Conservation (phyloP, 2,888 invertebrate genomes). For the Carcina quercana region DNA sequence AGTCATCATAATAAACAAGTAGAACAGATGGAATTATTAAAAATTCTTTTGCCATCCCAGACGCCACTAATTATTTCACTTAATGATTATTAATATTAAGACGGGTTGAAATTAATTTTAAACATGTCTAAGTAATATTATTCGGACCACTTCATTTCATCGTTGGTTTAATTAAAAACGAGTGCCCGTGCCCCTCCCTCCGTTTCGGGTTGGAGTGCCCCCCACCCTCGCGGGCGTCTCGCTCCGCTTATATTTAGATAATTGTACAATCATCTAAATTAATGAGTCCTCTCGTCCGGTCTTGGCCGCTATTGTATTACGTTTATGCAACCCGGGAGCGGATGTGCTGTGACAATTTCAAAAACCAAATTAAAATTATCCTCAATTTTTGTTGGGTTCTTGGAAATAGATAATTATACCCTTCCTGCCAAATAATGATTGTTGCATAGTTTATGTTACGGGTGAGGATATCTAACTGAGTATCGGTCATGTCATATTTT, state of each 20-base stretch:
- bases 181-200: slow-evolving; percentile 69
- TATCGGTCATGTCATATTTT: too few species aligned
- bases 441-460: too few species aligned
- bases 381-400: slow-evolving; percentile 18
- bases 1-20: too few species aligned
- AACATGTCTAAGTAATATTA: slow-evolving; percentile 74
- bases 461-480: too few species aligned
- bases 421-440: background rate
- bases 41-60: background rate
- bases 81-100: slow-evolving; percentile 47
- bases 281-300: slow-evolving; percentile 73
- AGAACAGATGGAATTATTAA: background rate
- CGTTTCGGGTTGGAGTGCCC: slow-evolving; percentile 67
- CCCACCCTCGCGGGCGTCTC: slow-evolving; percentile 65
- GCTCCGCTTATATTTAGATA: slow-evolving; percentile 74
- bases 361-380: slow-evolving; percentile 39
- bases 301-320: slow-evolving; percentile 65
- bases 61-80: slow-evolving; percentile 30
- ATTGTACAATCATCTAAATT: slow-evolving; percentile 76
- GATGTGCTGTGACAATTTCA: slow-evolving; percentile 57
- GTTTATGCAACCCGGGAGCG: slow-evolving; percentile 48
- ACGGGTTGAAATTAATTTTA: slow-evolving; percentile 68
- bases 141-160: slow-evolving; percentile 74
- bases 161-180: slow-evolving; percentile 74
- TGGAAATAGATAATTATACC: background rate